Conservation (phyloP, 2,113 vertebrate genomes). For the Callipepla squamata region DNA sequence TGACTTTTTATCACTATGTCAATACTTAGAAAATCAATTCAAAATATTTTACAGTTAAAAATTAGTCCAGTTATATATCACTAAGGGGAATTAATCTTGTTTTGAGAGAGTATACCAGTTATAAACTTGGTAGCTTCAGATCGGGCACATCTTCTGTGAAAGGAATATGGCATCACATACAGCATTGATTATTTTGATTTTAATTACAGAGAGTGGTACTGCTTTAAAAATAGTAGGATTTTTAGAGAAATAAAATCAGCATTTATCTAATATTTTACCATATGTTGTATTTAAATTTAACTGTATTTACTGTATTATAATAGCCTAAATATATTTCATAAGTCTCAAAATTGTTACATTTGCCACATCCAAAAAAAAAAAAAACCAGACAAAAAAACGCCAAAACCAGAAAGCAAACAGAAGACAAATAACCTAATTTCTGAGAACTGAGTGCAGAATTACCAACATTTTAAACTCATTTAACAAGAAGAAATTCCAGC, state of each 20-base stretch:
- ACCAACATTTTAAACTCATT: background rate
- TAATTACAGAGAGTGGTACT: background rate
- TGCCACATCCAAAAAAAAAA: no score
- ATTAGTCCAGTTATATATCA: background rate
- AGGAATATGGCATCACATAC: background rate
- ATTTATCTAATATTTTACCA: background rate
- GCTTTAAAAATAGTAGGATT: background rate
- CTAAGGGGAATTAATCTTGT: slow-evolving; percentile 17
- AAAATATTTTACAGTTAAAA: slow-evolving; percentile 51
- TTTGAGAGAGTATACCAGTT: background rate
- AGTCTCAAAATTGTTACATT: background rate
- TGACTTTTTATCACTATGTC: slow-evolving; percentile 33
- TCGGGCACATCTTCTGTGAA: background rate
- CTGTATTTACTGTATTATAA: background rate
- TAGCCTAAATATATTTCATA: background rate
- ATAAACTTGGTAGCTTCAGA: background rate
- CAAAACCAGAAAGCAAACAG: background rate
- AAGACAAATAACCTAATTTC: background rate
- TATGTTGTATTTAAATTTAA: background rate
- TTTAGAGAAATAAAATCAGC: background rate
- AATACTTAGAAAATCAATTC: slow-evolving; percentile 42
- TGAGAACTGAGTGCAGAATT: background rate
- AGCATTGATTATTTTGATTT: background rate
- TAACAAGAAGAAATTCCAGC: background rate
- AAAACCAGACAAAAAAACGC: no score